Base-by-base conservation (phyloP, 2,797 vertebrate genomes). In the Brachyrhaphis roseni region DNA sequence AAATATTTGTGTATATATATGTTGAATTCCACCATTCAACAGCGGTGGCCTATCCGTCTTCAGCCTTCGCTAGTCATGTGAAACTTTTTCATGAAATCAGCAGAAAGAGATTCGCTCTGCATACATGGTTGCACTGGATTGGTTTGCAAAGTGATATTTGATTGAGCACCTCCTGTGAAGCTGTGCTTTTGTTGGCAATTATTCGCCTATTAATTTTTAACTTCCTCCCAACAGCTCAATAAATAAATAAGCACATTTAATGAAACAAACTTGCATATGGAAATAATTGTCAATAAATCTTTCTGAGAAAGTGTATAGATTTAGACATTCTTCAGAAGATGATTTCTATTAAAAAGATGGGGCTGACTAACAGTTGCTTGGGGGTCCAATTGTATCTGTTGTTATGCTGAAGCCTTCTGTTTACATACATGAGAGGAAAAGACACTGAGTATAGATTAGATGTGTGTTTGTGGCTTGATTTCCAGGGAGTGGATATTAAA, bases 181-280 rank as follows among this genome's bases (percentile, higher is more conserved):
- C 81, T 75, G 28, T 70, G 88, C 86, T 91, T 92, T 94, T 92
- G 91, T 88, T 83, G 75, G 77, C 93, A 94, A 94, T 95, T 95
- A 95, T 94, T 94, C 89, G 90, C 92, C 89, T 90, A 93, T 95
- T 95, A 92, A 94, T 95, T 95, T 94, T 93, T 91, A 81, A 93
- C 90, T 85, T 88, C 72, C 46, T 90, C 84, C 89, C 82, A 80
- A 79, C 84, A 91, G 89, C 90, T 92, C 91, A 90, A 93, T 93
- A 93, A 93, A 94, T 91, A 93, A 94, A 95, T 91, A 92, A 90
- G 89, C 70, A 87, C 81, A 83, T 88, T 90, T 93, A 93, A 94
- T 91, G 89, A 92, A 93, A 94, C 90, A 92, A 93, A 94, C 93
- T 92, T 94, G 83, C 87, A 88, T 90, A 88, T 66, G 77, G 87